phyloP scores from a whole-genome alignment of 2,888 invertebrate species.

The Calameuta idolon region DNA sequence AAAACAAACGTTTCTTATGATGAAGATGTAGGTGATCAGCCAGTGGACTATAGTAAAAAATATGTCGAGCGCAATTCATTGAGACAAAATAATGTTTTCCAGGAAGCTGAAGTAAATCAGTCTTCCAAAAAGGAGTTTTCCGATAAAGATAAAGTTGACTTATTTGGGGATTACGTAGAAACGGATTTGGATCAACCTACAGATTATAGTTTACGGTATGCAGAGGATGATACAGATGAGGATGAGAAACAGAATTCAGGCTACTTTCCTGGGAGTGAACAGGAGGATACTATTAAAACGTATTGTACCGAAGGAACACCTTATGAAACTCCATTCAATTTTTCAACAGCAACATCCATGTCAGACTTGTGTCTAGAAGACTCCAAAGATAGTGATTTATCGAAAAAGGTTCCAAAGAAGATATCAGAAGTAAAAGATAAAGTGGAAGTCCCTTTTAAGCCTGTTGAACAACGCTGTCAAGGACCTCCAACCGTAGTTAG shows the following conservation, averaged over 20 bases:
- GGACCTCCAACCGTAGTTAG: background rate
- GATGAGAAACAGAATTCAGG: constrained; percentile 57
- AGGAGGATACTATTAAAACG: constrained; percentile 87
- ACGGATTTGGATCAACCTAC: constrained; percentile 94
- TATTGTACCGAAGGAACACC: constrained; percentile 95
- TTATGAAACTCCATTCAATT: constrained; percentile 77
- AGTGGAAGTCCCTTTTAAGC: constrained; percentile 13
- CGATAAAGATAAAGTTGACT: constrained; percentile 50
- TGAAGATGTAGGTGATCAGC: constrained; percentile 67
- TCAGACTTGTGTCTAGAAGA: constrained; percentile 79
- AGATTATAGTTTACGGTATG: constrained; percentile 90
- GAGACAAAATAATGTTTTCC: constrained; percentile 21
- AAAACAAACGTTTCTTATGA: constrained; percentile 37
- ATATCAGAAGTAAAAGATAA: constrained; percentile 32
- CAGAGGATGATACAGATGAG: constrained; percentile 82
- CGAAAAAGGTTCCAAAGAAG: constrained; percentile 43
- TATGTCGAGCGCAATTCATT: constrained; percentile 62
- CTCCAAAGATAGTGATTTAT: constrained; percentile 45
- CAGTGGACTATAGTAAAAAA: constrained; percentile 72
- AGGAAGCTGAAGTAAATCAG: constrained; percentile 23
- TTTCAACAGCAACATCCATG: constrained; percentile 91
- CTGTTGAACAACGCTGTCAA: constrained; percentile 11
- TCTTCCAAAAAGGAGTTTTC: constrained; percentile 48
- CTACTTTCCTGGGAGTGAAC: constrained; percentile 56
- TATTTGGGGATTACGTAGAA: constrained; percentile 81